Conservation (phyloP, 1,140 invertebrate genomes). For the Plodia interpunctella region DNA sequence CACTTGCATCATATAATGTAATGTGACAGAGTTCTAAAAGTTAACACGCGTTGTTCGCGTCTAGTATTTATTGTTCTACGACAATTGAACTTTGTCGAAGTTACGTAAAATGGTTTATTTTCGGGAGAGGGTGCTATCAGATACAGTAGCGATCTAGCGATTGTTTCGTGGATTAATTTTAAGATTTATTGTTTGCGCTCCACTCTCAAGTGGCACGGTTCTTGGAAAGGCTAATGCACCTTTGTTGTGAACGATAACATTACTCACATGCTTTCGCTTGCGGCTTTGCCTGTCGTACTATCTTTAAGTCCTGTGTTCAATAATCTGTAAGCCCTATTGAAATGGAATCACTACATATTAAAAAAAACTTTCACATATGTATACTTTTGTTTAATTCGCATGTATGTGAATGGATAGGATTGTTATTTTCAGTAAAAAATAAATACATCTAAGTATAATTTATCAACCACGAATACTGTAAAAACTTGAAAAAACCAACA, state of each 20-base stretch:
- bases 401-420: too few species aligned
- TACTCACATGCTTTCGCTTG: background rate
- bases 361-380: too few species aligned
- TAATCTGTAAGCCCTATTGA: too few species aligned
- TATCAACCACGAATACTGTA: too few species aligned
- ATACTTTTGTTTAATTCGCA: too few species aligned
- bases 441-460: too few species aligned
- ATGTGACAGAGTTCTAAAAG: conserved; percentile 23
- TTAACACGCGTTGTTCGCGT: conserved; percentile 3
- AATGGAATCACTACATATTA: too few species aligned
- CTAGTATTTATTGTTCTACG: background rate
- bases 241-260: background rate
- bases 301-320: too few species aligned
- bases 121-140: background rate
- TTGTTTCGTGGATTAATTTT: conserved; percentile 1
- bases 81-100: background rate
- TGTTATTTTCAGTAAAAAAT: too few species aligned
- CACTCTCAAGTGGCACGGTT: background rate
- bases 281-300: background rate
- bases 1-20: conserved; percentile 29
- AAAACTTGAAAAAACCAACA: too few species aligned
- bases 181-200: conserved; percentile 2
- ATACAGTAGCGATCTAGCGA: conserved; percentile 4
- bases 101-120: background rate
- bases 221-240: conserved; percentile 3